phyloP scores from a whole-genome alignment of 2,888 invertebrate genomes.

The Yponomeuta malinellus region DNA sequence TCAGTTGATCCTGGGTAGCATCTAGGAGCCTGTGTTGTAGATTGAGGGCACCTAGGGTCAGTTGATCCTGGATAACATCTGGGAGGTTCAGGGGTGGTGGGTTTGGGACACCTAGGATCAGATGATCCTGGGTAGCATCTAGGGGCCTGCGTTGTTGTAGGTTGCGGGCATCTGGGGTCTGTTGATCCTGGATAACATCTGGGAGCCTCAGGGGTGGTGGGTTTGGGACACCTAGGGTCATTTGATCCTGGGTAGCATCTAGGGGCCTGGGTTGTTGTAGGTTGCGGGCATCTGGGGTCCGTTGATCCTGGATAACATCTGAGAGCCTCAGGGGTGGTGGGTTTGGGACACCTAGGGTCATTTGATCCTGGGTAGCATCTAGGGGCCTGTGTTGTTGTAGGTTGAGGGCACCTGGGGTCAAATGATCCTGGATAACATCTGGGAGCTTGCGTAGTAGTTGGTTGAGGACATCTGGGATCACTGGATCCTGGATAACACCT shows the following conservation, averaged over 20 bases:
- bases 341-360: constrained; percentile 32
- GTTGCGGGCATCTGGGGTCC: constrained; percentile 36
- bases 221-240: constrained; percentile 40
- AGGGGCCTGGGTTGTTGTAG: constrained; percentile 30
- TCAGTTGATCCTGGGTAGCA: constrained; percentile 45
- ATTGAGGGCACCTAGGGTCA: constrained; percentile 27
- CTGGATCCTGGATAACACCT: constrained; percentile 22
- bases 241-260: constrained; percentile 41
- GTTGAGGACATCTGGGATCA: constrained; percentile 28
- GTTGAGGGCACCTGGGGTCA: constrained; percentile 25
- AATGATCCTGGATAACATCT: constrained; percentile 36
- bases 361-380: constrained; percentile 19
- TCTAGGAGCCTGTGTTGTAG: constrained; percentile 22
- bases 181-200: constrained; percentile 37
- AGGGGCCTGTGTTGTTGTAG: constrained; percentile 26
- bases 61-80: constrained; percentile 21
- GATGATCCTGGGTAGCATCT: constrained; percentile 29
- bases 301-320: constrained; percentile 39
- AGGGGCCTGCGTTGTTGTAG: constrained; percentile 25
- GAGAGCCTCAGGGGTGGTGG: constrained; percentile 28
- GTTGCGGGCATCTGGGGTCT: constrained; percentile 32
- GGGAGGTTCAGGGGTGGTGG: constrained; percentile 29
- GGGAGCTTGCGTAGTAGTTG: constrained; percentile 25
- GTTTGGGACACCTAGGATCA: constrained; percentile 39
- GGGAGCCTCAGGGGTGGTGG: constrained; percentile 20